Conservation (phyloP, 2,113 vertebrate species). For the Myotis yumanensis region DNA sequence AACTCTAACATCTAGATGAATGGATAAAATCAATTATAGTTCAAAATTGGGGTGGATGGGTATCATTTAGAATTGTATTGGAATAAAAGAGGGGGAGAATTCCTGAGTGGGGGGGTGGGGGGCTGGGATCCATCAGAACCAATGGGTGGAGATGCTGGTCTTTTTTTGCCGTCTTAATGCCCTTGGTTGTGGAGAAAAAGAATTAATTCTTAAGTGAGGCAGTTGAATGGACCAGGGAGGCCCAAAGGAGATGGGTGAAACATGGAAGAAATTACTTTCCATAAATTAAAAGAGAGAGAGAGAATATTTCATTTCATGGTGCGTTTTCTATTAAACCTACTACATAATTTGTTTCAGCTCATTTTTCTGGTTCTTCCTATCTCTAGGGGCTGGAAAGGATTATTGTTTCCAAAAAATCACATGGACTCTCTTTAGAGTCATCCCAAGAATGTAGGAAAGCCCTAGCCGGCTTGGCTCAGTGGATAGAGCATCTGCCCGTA, state of each 20-base stretch:
- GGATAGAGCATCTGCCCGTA: too few species aligned
- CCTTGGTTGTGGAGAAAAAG: background rate
- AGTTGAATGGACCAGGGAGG: background rate
- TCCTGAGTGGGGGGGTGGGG: background rate
- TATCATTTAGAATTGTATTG: background rate
- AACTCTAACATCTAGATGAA: background rate
- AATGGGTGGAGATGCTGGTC: background rate
- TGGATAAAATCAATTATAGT: background rate
- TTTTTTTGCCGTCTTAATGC: background rate
- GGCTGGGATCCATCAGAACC: background rate
- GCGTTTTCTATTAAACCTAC: slow-evolving; percentile 52
- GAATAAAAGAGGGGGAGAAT: background rate
- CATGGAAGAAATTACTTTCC: slow-evolving; percentile 42
- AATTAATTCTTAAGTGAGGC: slow-evolving; percentile 45
- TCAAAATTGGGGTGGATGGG: background rate
- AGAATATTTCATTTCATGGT: slow-evolving; percentile 52
- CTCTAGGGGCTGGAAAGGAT: slow-evolving; percentile 58
- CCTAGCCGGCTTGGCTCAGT: too few species aligned
- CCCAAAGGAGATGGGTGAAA: slow-evolving; percentile 37
- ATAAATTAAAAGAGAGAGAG: slow-evolving; percentile 46
- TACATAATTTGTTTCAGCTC: slow-evolving; percentile 69
- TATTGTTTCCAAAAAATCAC: slow-evolving; percentile 42
- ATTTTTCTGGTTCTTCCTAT: slow-evolving; percentile 60
- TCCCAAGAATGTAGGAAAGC: background rate
- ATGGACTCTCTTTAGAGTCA: slow-evolving; percentile 20